Conservation (phyloP, 2,888 invertebrate genomes). For the Trissolcus brochymenae region DNA sequence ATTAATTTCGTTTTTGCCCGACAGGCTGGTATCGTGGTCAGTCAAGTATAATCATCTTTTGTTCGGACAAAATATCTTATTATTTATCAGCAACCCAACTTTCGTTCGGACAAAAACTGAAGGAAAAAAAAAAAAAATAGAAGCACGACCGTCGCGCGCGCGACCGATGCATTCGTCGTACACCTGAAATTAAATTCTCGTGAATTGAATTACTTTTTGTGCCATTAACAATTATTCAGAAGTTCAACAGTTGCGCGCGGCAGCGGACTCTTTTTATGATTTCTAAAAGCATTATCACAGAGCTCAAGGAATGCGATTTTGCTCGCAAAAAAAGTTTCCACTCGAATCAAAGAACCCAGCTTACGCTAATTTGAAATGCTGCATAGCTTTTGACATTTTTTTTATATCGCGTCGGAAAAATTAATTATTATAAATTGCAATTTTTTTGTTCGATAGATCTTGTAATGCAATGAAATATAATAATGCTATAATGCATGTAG, state of each 20-base stretch:
- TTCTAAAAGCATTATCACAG: slow-evolving; percentile 17
- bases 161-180: not conserved
- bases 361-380: slow-evolving; percentile 32
- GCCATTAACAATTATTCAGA: slow-evolving; percentile 28
- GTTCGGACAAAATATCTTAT: slow-evolving; percentile 34
- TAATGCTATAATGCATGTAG: too few species aligned
- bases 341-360: slow-evolving; percentile 34
- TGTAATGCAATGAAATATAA: too few species aligned
- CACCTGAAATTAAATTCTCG: slow-evolving; percentile 14
- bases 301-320: slow-evolving; percentile 14
- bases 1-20: slow-evolving; percentile 59
- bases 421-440: slow-evolving; percentile 23
- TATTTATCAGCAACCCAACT: slow-evolving; percentile 17
- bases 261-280: slow-evolving; percentile 11
- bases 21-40: slow-evolving; percentile 33
- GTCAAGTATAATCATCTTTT: slow-evolving; percentile 41
- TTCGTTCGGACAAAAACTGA: not conserved
- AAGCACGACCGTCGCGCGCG: not conserved
- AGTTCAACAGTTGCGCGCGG: slow-evolving; percentile 11
- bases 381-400: too few species aligned
- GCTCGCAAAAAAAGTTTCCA: slow-evolving; percentile 26
- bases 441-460: too few species aligned
- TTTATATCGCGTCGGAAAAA: slow-evolving; percentile 8
- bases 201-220: slow-evolving; percentile 20
- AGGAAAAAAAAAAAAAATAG: slow-evolving; percentile 1